Base-by-base conservation (phyloP, 2,888 invertebrate species). In the Hemithea aestivaria region DNA sequence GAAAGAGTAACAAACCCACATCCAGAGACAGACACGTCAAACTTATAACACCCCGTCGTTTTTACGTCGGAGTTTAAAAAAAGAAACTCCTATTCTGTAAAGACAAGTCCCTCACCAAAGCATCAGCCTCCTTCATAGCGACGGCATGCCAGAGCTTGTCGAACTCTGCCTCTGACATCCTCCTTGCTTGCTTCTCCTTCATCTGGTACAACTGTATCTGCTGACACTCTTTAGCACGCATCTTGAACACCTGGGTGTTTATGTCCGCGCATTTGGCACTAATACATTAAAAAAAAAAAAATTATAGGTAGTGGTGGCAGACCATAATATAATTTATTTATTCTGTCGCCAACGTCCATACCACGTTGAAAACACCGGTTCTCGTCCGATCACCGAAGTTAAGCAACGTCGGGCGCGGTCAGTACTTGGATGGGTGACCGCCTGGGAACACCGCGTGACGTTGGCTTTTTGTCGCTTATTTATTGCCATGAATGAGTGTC, bases 121-220 rank as follows among this genome's bases (percentile, higher is more conserved):
- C 89, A 2, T 89, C 82, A 1, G 85, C 64, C 50, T 91, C 90
- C 52, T 85, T 90, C 75, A 89, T 71, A 48, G 83, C 76, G n/a
- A 91, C 69, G 21, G 88, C 82, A 31, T 90, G 63, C 91, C 92
- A 92, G 85, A 91, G 88, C 27, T 68, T 76, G 28, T 92, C 90
- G 2, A 88, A 52, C 61, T 91, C 90, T 2, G 62, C 77, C 50
- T 91, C 90, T 0, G 88, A 79, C 67, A 83, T 71, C 35, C 79
- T 78, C 39, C 71, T 73, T 0, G 88, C 77, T 50, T 88, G 71
- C 39, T 91, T 91, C 64, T 91, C 91, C 31, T 73, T 74, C 23
- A 91, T 91, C 70, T 91, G 91, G 51, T 89, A 88, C 29, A 89
- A 66, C 47, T 91, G 91, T 2, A 84, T 73, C 27, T 85, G 69